phyloP scores from a whole-genome alignment of 2,113 vertebrate genomes.

The Gasterosteus nipponicus region DNA sequence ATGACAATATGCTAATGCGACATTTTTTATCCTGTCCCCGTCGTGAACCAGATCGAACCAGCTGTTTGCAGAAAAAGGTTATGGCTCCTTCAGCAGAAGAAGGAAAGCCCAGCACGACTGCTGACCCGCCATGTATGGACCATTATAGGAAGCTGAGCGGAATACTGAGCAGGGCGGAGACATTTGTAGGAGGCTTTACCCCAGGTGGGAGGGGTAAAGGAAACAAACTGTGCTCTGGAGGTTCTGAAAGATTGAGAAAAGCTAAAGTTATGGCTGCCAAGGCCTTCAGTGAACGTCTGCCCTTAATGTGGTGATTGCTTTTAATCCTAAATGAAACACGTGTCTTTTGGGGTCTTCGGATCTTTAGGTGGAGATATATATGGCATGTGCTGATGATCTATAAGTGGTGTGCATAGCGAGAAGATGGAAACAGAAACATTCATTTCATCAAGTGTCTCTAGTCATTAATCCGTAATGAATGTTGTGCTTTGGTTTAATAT shows the following conservation, averaged over 20 bases:
- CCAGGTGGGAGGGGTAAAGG: neutral
- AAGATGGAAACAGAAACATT: neutral
- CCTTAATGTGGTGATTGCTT: neutral
- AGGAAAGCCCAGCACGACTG: slow-evolving; percentile 46
- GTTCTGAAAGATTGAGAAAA: neutral
- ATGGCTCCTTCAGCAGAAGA: slow-evolving; percentile 31
- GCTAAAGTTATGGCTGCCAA: neutral
- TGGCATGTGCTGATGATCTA: too few relatives aligned
- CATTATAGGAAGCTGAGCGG: slow-evolving; percentile 29
- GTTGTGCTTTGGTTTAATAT: neutral
- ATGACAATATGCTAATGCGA: slow-evolving; percentile 47
- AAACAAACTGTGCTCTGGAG: neutral
- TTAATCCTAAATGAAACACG: too few relatives aligned
- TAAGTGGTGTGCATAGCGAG: neutral
- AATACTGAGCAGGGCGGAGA: slow-evolving; percentile 28
- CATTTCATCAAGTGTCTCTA: neutral
- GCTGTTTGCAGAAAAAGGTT: slow-evolving; percentile 35
- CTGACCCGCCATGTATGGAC: slow-evolving; percentile 16
- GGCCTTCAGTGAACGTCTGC: neutral
- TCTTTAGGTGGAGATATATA: neutral
- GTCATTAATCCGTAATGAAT: neutral
- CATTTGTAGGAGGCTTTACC: neutral
- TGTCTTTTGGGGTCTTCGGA: neutral
- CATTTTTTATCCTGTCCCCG: slow-evolving; percentile 53
- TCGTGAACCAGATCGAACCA: slow-evolving; percentile 43